phyloP scores from a whole-genome alignment of 1,140 invertebrate genomes.

The Trachymyrmex septentrionalis region DNA sequence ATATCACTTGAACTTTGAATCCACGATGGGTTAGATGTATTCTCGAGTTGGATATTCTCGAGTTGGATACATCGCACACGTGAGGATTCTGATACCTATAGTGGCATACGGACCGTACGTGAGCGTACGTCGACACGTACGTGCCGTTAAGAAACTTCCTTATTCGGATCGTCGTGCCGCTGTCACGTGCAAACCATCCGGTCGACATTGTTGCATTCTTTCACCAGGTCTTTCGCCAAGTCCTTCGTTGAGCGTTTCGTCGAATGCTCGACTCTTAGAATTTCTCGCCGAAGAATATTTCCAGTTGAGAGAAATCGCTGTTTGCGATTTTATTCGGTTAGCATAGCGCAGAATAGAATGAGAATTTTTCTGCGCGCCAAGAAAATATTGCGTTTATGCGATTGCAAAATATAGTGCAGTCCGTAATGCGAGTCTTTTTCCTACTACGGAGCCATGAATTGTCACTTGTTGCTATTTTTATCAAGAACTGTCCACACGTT shows the following conservation, averaged over 20 bases:
- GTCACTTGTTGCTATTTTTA: constrained; percentile 7
- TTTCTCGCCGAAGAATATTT: constrained; percentile 67
- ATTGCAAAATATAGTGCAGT: constrained; percentile 1
- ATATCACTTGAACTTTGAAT: constrained; percentile 22
- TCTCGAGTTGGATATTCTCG: constrained; percentile 51
- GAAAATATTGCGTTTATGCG: background rate
- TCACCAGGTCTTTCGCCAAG: constrained; percentile 44
- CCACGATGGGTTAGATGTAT: constrained; percentile 18
- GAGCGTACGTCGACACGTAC: constrained; percentile 73
- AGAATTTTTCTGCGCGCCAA: constrained; percentile 35
- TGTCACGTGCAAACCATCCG: constrained; percentile 77
- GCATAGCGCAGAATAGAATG: background rate
- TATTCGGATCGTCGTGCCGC: constrained; percentile 69
- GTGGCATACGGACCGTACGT: constrained; percentile 64
- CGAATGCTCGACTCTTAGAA: constrained; percentile 69
- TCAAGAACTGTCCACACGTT: background rate
- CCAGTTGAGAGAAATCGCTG: constrained; percentile 67
- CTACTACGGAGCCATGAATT: background rate
- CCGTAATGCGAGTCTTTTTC: background rate
- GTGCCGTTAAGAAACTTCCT: constrained; percentile 76
- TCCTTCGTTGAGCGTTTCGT: constrained; percentile 66
- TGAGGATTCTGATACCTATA: constrained; percentile 60
- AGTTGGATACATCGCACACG: constrained; percentile 62
- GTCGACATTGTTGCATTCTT: constrained; percentile 76
- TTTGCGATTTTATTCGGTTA: constrained; percentile 64